Evolutionary conservation across 2,113 vertebrate genomes (phyloP).

Genomic region (Xenopus borealis): DNA sequence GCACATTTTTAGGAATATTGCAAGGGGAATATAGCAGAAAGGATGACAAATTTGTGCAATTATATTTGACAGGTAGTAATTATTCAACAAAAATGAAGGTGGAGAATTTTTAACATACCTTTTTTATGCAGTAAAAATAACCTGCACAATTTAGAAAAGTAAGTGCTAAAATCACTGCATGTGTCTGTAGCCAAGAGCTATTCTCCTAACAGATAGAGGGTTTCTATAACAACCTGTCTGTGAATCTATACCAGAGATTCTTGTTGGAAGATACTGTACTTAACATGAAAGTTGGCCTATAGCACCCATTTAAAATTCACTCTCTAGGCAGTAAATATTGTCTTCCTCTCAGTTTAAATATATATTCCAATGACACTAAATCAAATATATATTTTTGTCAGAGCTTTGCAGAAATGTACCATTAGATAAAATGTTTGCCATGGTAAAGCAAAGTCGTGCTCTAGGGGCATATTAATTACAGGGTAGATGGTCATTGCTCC

Average conservation of each 20-base stretch:
- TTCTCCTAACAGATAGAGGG: slow-evolving; percentile 25
- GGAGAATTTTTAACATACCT: slow-evolving; percentile 18
- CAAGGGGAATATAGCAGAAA: slow-evolving; percentile 16
- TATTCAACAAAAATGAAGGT: slow-evolving; percentile 25
- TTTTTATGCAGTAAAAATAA: slow-evolving; percentile 30
- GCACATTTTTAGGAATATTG: slow-evolving; percentile 9
- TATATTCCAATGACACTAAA: neutral
- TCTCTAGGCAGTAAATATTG: neutral
- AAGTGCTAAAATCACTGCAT: neutral
- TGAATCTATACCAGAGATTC: slow-evolving; percentile 54
- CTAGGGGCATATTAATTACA: no score
- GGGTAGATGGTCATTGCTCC: no score
- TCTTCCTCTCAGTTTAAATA: neutral
- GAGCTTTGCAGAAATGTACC: neutral
- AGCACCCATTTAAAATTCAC: neutral
- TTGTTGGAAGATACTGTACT: slow-evolving; percentile 41
- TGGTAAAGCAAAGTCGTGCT: no score
- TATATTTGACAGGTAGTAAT: slow-evolving; percentile 36
- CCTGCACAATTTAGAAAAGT: slow-evolving; percentile 8
- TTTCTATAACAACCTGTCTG: slow-evolving; percentile 46
- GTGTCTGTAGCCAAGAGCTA: neutral
- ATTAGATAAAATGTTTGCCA: no score
- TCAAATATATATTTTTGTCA: neutral
- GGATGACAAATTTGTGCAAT: slow-evolving; percentile 35
- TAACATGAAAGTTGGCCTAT: slow-evolving; percentile 9